These are phyloP conservation scores for Petrocephalus schoutedeni DNA, from an alignment of 2,797 vertebrate species.

Conservation along the genomic window DNA sequence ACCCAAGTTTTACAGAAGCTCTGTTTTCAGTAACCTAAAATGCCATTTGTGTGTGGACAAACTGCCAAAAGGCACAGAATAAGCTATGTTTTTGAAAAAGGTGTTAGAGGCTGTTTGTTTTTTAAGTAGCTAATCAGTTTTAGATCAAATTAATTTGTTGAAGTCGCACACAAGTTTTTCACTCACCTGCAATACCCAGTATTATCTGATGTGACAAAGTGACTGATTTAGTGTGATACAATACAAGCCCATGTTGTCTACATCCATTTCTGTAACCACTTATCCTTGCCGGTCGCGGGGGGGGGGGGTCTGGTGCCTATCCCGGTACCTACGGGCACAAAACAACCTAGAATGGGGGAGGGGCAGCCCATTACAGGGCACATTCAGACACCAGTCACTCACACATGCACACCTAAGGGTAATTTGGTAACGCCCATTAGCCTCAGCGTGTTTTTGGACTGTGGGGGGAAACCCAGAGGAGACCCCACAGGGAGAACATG, in stretches of 20 bases:
- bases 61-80: too few relatives aligned
- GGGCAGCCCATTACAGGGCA: not conserved
- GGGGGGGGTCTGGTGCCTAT: not conserved
- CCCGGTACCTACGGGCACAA: not conserved
- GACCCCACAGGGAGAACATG: not conserved
- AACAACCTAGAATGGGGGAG: not conserved
- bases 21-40: too few relatives aligned
- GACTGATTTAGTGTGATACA: not conserved
- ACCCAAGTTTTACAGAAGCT: too few relatives aligned
- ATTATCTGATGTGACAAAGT: not conserved
- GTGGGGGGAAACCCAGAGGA: not conserved
- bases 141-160: not conserved
- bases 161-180: not conserved
- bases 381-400: too few relatives aligned
- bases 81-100: too few relatives aligned
- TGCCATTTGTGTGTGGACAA: too few relatives aligned
- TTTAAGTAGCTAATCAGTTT: not conserved
- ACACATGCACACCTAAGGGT: not conserved
- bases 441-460: not conserved
- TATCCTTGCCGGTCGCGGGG: not conserved
- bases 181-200: not conserved
- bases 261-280: not conserved
- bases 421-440: not conserved
- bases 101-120: not conserved
- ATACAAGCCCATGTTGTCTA: not conserved